Percentiles rank a stretch among this genome's conserved stretches.
phyloP scores from a whole-genome alignment of 2,888 invertebrate genomes.

The Scaptomyza caliginosa region DNA sequence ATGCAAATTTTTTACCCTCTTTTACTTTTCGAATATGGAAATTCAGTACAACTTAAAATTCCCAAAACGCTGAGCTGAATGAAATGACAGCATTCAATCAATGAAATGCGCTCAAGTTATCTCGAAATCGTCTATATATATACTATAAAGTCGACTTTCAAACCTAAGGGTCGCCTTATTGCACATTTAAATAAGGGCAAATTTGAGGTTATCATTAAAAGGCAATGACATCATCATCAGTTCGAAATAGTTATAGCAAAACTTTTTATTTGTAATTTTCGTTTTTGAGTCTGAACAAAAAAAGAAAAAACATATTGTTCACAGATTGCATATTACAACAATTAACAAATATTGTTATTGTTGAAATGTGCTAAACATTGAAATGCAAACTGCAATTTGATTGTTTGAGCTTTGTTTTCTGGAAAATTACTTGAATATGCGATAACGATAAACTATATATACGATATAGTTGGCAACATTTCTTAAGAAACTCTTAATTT shows the following conservation, averaged over 20 bases:
- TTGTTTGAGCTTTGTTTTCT: conserved; percentile 14
- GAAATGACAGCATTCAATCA: background rate
- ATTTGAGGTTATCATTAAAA: conserved; percentile 9
- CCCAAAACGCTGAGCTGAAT: background rate
- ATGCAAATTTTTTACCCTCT: background rate
- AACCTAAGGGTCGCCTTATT: background rate
- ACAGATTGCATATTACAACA: too few species aligned
- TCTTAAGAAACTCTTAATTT: too few species aligned
- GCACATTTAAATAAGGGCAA: background rate
- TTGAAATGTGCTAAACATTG: conserved; percentile 16
- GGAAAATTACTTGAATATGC: conserved; percentile 60
- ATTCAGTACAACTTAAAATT: background rate
- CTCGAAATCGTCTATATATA: background rate
- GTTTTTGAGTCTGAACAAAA: too few species aligned
- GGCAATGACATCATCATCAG: conserved; percentile 16
- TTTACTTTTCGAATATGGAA: background rate
- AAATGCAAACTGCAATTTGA: conserved; percentile 25
- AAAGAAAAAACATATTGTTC: too few species aligned
- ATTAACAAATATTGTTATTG: too few species aligned
- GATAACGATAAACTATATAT: too few species aligned
- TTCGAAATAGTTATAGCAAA: background rate
- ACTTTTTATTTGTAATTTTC: too few species aligned
- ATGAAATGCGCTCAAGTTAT: background rate
- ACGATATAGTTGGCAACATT: too few species aligned
- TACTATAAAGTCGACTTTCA: background rate